phyloP scores from a whole-genome alignment of 2,113 vertebrate genomes.

The Prolemur simus region DNA sequence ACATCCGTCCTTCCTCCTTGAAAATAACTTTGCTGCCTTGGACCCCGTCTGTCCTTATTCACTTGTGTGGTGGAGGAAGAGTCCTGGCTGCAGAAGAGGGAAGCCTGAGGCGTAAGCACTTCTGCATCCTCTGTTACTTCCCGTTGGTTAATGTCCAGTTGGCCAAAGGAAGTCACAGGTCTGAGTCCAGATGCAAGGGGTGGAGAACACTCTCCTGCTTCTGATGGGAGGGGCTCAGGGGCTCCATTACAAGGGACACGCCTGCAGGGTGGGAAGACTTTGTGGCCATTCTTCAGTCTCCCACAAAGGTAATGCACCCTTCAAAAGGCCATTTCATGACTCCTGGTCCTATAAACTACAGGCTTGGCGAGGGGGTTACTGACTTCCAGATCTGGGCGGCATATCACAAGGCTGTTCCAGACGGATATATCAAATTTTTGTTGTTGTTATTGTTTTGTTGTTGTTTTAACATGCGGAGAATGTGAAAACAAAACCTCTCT shows the following conservation, averaged over 20 bases:
- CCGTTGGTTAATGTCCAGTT: not conserved
- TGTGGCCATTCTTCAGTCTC: not conserved
- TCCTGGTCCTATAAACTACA: not conserved
- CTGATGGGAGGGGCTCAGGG: not conserved
- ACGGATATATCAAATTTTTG: not conserved
- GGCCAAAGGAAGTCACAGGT: not conserved
- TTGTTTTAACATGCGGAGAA: not conserved
- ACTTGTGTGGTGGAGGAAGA: not conserved
- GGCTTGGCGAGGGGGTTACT: not conserved
- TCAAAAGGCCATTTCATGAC: not conserved
- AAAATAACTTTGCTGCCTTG: not conserved
- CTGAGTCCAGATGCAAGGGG: not conserved
- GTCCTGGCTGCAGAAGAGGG: not conserved
- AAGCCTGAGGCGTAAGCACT: not conserved
- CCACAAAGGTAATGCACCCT: not conserved
- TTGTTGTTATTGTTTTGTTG: not conserved
- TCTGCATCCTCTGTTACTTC: not conserved
- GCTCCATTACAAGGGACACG: accelerated
- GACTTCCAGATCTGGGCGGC: not conserved
- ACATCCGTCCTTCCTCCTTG: not conserved
- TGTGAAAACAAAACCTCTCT: not conserved
- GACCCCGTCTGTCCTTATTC: not conserved
- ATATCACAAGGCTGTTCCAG: not conserved
- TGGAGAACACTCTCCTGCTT: not conserved
- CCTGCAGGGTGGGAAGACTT: not conserved